Evolutionary conservation across 2,888 invertebrate genomes (phyloP), one percentile per base, ranked within the genome.

Genomic region (Drosophila nr. fundita): DNA sequence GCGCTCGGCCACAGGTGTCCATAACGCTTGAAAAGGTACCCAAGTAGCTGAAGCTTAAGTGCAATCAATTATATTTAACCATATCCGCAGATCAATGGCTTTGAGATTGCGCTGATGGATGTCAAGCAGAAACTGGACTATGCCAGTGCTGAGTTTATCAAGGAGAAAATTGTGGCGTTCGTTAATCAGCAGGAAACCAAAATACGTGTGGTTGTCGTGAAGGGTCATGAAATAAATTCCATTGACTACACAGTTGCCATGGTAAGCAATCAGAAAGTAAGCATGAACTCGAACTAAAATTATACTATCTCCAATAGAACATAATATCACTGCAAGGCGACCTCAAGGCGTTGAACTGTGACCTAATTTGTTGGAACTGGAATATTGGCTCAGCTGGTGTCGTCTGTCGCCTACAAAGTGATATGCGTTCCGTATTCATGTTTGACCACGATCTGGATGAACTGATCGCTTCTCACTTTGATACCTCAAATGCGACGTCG

Each of bases 1-100:
- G 97, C 69, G 97, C 98, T 0, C 93, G 97, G 66, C 98, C 98
- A 0, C 96, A 97, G 89, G 96, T 98, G 60, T 94, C 94, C 53
- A 95, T 93, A 40, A 79, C 83, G 1, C 77, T 81, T 38, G 90
- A 91, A 59, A 92, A 92, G 89, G 93, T 93, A 45, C 4, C 1
- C 45, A 76, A 36, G 59, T n/a, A 21, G 10, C 24, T 34, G 8
- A 63, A 50, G 45, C 71, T 92, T 13, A 36, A 13, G 5, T 21
- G 5, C 34, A 15, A 1, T 13, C n/a, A 27, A 49, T 29, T 18
- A 2, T 27, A 34, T 30, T 40, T n/a, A 57, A n/a, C 1, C 76
- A 68, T 4, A 1, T 10, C 13, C 11, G 3, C 63, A 92, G 92
- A 86, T 94, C 32, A 91, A 91, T 45, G 93, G 93, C n/a, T 91